A percentile compares a stretch with the other conserved stretches of the same genome.
Conservation (phyloP, 2,113 vertebrate species). For the Harpagus bidentatus region DNA sequence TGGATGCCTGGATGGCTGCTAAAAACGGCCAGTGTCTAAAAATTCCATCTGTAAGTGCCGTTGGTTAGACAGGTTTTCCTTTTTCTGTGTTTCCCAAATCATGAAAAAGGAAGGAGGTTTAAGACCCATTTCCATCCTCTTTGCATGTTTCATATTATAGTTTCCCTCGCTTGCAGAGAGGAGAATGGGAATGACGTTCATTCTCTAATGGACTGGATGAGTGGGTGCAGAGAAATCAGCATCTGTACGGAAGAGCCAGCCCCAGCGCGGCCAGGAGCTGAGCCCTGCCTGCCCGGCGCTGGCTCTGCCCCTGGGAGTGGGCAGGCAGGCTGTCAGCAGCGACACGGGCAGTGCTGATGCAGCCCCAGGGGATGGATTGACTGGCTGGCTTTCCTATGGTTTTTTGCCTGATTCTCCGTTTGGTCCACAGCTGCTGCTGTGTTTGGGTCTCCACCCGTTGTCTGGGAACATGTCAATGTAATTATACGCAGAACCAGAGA, state of each 20-base stretch:
- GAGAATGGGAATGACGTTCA: neutral
- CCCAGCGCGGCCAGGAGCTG: fast-evolving
- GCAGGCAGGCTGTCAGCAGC: neutral
- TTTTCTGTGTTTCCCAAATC: neutral
- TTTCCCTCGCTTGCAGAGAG: neutral
- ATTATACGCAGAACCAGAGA: neutral
- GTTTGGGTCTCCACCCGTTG: neutral
- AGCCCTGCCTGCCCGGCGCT: neutral
- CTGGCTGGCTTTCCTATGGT: neutral
- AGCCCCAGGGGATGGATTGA: neutral
- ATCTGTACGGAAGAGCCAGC: neutral
- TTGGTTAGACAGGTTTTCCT: neutral
- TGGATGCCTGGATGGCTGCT: neutral
- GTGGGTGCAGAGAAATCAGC: neutral
- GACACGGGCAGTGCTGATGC: neutral
- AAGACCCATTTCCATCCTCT: neutral
- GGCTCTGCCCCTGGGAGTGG: fast-evolving
- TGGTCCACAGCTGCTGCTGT: slow-evolving; percentile 17
- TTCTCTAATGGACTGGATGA: neutral
- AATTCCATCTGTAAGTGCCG: neutral
- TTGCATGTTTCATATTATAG: neutral
- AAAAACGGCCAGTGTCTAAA: neutral
- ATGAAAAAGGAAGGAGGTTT: neutral
- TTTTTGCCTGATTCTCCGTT: neutral
- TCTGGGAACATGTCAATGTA: slow-evolving; percentile 40